phyloP scores from a whole-genome alignment of 2,797 vertebrate genomes.

The Typhlichthys subterraneus region DNA sequence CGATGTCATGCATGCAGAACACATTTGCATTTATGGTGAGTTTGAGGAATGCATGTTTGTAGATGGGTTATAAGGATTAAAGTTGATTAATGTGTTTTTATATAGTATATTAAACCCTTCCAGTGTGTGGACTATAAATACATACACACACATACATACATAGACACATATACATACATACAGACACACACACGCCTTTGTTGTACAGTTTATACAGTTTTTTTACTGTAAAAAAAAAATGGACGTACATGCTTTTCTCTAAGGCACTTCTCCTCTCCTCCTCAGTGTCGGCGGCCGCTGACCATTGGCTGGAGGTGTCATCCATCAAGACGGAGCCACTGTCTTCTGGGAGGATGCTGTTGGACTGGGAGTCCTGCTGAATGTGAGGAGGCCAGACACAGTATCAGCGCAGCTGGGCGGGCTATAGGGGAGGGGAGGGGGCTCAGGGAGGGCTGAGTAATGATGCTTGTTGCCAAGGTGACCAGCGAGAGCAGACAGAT shows the following conservation, averaged over 20 bases:
- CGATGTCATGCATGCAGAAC: no score
- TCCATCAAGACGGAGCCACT: slow-evolving; percentile 74
- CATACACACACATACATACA: no score
- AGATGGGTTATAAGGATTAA: no score
- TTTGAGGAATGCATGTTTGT: no score
- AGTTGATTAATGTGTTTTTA: no score
- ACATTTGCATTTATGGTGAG: no score
- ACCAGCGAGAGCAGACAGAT: slow-evolving; percentile 55
- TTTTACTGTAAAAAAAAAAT: not conserved
- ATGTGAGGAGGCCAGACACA: slow-evolving; percentile 13
- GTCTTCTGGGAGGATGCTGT: slow-evolving; percentile 72
- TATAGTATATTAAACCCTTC: no score
- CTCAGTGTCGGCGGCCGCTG: slow-evolving; percentile 78
- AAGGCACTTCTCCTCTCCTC: slow-evolving; percentile 86
- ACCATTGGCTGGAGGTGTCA: slow-evolving; percentile 79
- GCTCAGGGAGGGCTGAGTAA: slow-evolving; percentile 46
- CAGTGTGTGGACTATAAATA: no score
- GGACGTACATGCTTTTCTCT: slow-evolving; percentile 91
- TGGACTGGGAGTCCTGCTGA: slow-evolving; percentile 71
- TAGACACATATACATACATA: no score
- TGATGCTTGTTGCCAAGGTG: slow-evolving; percentile 75
- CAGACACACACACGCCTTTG: no score
- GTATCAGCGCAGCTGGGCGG: slow-evolving; percentile 19
- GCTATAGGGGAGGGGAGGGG: slow-evolving; percentile 20
- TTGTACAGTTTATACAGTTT: not conserved